These are phyloP conservation scores for Zaprionus camerounensis DNA, from an alignment of 1,140 invertebrate species.

Conservation along the genomic window DNA sequence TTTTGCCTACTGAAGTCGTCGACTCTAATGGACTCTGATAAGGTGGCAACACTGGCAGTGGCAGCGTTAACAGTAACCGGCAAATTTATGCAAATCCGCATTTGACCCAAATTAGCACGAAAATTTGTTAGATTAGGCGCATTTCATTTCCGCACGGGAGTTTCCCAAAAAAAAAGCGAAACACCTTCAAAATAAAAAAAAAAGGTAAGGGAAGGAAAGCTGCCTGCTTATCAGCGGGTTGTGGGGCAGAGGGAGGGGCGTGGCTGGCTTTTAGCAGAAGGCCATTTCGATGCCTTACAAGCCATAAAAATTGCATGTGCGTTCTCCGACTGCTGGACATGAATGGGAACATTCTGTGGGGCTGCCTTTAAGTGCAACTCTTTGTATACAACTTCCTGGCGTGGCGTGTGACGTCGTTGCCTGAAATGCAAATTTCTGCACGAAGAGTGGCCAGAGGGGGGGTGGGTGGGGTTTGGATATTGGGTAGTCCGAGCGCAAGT, in stretches of 20 bases:
- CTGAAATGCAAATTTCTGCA: conserved; percentile 80
- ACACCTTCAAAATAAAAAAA: conserved; percentile 18
- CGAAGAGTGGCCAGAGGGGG: neutral
- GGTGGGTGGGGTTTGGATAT: neutral
- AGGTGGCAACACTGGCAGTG: conserved; percentile 66
- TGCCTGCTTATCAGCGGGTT: neutral
- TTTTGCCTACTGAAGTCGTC: conserved; percentile 47
- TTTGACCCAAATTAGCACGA: conserved; percentile 82
- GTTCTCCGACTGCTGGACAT: conserved; percentile 48
- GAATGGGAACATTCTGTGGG: conserved; percentile 62
- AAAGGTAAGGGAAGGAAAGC: neutral
- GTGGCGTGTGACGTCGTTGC: conserved; percentile 71
- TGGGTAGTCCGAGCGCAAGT: conserved; percentile 8
- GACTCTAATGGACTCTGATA: conserved; percentile 78
- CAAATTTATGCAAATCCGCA: conserved; percentile 79
- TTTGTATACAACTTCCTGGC: conserved; percentile 81
- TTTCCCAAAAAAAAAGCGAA: conserved; percentile 27
- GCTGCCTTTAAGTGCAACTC: conserved; percentile 77
- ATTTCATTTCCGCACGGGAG: conserved; percentile 64
- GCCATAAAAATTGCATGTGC: conserved; percentile 78
- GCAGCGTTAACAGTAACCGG: conserved; percentile 32
- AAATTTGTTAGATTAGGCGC: conserved; percentile 80
- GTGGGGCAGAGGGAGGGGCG: neutral
- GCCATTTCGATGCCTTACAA: conserved; percentile 66
- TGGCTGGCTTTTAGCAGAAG: conserved; percentile 31